These are phyloP conservation scores for Rhinatrema bivittatum DNA, from an alignment of 2,797 vertebrate genomes.

Conservation along the genomic window DNA sequence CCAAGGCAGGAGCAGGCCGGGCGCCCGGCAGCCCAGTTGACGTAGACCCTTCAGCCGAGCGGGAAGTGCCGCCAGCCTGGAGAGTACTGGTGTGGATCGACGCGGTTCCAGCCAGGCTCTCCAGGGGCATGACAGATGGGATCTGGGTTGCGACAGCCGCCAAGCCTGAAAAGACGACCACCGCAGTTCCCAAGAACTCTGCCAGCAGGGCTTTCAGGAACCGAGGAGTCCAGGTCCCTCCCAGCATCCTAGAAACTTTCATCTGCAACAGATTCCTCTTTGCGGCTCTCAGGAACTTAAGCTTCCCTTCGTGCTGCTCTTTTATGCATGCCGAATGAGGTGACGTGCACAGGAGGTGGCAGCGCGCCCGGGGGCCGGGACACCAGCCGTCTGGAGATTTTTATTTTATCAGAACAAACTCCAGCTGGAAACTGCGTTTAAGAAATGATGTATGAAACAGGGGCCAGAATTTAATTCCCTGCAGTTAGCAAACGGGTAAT, in stretches of 20 bases:
- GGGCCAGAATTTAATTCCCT: too few species aligned
- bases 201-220: slow-evolving; percentile 13
- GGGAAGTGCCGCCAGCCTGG: not conserved
- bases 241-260: not conserved
- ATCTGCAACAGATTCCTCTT: not conserved
- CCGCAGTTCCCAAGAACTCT: slow-evolving; percentile 15
- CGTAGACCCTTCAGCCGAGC: not conserved
- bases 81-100: not conserved
- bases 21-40: not conserved
- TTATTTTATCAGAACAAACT: too few species aligned
- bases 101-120: not conserved
- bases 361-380: too few species aligned
- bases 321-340: too few species aligned
- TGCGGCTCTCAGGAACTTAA: too few species aligned
- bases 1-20: not conserved
- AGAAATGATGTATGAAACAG: too few species aligned
- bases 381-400: too few species aligned
- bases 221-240: not conserved
- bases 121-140: not conserved
- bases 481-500: too few species aligned
- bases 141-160: slow-evolving; percentile 7
- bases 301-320: too few species aligned
- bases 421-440: too few species aligned
- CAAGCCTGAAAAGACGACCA: slow-evolving; percentile 22
- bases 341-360: too few species aligned